phyloP scores from a whole-genome alignment of 2,797 vertebrate genomes.

The Varecia variegata region DNA sequence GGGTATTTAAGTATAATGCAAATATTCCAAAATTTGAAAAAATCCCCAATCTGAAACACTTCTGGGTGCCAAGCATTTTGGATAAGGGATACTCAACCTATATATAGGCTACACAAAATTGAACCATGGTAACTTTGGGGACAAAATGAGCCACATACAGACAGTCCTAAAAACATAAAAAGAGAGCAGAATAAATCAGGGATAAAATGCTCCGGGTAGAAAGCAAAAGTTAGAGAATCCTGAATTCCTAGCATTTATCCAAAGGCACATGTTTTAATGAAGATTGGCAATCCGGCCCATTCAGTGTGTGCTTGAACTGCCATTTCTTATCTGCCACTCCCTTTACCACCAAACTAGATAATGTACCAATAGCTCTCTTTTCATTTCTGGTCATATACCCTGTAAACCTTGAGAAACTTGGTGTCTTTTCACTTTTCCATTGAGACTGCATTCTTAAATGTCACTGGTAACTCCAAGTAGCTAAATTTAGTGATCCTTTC shows the following conservation, averaged over 20 bases:
- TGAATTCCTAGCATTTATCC: neutral
- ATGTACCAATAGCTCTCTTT: neutral
- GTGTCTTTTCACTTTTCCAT: neutral
- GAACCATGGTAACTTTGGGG: neutral
- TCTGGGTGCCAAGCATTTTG: neutral
- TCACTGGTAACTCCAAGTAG: neutral
- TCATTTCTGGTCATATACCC: neutral
- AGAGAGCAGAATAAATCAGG: neutral
- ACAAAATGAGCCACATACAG: neutral
- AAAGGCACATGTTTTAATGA: neutral
- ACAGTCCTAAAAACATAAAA: neutral
- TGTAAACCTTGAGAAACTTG: neutral
- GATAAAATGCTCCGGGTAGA: neutral
- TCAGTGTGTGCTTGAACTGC: neutral
- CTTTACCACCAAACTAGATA: neutral
- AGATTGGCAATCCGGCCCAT: neutral
- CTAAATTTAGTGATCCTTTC: neutral
- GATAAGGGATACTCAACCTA: neutral
- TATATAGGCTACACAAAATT: neutral
- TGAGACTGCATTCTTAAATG: neutral
- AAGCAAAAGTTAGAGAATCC: neutral
- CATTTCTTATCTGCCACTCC: neutral
- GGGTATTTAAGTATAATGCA: neutral
- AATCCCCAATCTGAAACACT: neutral
- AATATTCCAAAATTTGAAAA: neutral